Evolutionary conservation across 2,888 invertebrate genomes (phyloP).

Genomic region (Luffia ferchaultella): DNA sequence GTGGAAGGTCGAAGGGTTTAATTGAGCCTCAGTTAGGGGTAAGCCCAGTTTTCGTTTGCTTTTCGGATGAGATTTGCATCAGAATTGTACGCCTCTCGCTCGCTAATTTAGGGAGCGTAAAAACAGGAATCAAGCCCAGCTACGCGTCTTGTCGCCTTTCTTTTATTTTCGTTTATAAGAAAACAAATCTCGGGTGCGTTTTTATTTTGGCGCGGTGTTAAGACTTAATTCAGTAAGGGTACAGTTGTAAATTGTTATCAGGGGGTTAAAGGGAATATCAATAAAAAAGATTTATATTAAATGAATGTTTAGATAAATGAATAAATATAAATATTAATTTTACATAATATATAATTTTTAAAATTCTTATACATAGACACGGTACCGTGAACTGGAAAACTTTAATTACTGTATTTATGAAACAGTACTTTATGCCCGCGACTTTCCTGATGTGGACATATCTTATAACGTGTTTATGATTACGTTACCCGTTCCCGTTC

Average conservation of each 20-base stretch:
- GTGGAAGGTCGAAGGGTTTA: constrained; percentile 3
- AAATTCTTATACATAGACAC: neutral
- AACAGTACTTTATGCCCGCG: neutral
- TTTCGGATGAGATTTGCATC: constrained; percentile 30
- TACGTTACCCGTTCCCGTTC: too few relatives aligned
- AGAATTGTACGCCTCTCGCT: constrained; percentile 28
- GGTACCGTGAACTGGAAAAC: neutral
- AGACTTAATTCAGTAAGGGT: neutral
- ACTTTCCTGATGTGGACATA: too few relatives aligned
- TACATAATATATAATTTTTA: neutral
- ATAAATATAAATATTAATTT: neutral
- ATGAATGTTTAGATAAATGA: neutral
- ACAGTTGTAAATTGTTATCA: neutral
- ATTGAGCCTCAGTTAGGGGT: constrained; percentile 16
- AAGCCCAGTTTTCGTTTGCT: constrained; percentile 14
- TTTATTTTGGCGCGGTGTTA: neutral
- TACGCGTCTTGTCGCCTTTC: neutral
- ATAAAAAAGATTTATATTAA: neutral
- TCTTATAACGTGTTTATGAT: too few relatives aligned
- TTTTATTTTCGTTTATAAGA: neutral
- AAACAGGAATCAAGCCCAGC: constrained; percentile 3
- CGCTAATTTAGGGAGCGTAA: constrained; percentile 20
- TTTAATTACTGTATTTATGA: neutral
- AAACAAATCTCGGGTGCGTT: neutral
- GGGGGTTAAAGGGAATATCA: neutral